phyloP scores from a whole-genome alignment of 2,113 vertebrate genomes.

The Alouatta palliata region DNA sequence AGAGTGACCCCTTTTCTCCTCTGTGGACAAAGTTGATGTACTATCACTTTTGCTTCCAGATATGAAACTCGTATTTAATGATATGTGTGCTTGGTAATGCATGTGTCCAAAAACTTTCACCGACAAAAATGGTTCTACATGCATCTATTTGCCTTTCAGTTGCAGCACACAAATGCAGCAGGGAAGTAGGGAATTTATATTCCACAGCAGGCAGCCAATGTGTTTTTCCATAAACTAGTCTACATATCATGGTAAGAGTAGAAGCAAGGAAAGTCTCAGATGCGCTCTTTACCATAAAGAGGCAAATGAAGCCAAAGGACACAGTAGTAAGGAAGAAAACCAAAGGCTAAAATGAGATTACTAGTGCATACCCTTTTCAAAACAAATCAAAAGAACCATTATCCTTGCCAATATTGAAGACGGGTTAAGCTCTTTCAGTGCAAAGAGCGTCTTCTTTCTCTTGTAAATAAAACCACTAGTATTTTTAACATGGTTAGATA shows the following conservation, averaged over 20 bases:
- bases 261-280: constrained; percentile 64
- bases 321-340: constrained; percentile 57
- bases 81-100: constrained; percentile 57
- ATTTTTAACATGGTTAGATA: constrained; percentile 39
- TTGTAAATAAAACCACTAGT: constrained; percentile 42
- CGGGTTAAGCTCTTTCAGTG: constrained; percentile 36
- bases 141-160: constrained; percentile 66
- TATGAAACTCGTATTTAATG: constrained; percentile 67
- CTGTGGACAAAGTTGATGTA: constrained; percentile 63
- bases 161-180: constrained; percentile 51
- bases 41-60: constrained; percentile 56
- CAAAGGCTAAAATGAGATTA: constrained; percentile 62
- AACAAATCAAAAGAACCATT: constrained; percentile 64
- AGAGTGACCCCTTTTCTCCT: constrained; percentile 53
- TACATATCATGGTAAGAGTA: constrained; percentile 51
- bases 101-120: constrained; percentile 50
- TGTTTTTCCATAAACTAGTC: constrained; percentile 69
- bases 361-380: constrained; percentile 53
- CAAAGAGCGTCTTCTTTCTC: constrained; percentile 37
- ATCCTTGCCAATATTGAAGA: constrained; percentile 59
- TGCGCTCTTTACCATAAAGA: constrained; percentile 65
- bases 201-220: constrained; percentile 59
- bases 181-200: constrained; percentile 58
- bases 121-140: constrained; percentile 64
- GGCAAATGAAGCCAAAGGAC: constrained; percentile 40